Percentiles rank a stretch among this genome's conserved stretches.
Evolutionary conservation across 2,888 invertebrate species (phyloP).

Genomic region (Melinaea menophilus): DNA sequence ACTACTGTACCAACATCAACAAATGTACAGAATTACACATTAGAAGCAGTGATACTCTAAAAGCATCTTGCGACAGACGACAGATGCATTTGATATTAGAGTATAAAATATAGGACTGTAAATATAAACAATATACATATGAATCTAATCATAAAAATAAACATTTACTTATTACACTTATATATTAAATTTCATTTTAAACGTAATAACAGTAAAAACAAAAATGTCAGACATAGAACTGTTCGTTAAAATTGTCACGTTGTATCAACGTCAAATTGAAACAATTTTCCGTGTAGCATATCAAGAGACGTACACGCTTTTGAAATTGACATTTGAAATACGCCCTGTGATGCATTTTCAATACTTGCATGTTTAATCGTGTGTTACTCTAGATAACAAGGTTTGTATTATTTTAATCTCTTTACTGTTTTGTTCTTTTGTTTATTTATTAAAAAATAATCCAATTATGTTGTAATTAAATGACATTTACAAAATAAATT

Average conservation of each 20-base stretch:
- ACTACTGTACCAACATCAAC: slow-evolving; percentile 25
- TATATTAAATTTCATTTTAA: too few relatives aligned
- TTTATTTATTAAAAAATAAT: too few relatives aligned
- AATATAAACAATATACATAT: too few relatives aligned
- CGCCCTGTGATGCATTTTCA: slow-evolving; percentile 22
- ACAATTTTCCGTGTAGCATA: slow-evolving; percentile 23
- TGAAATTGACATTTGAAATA: slow-evolving; percentile 36
- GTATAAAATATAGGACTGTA: not conserved
- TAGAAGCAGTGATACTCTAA: slow-evolving; percentile 7
- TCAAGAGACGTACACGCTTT: slow-evolving; percentile 18
- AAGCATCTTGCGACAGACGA: not conserved
- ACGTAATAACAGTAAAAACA: too few relatives aligned
- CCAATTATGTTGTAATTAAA: too few relatives aligned
- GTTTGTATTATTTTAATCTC: slow-evolving; percentile 5
- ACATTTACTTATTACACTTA: too few relatives aligned
- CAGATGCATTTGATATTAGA: not conserved
- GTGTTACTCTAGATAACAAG: slow-evolving; percentile 5
- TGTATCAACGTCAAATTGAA: slow-evolving; percentile 21
- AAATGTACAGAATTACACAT: slow-evolving; percentile 18
- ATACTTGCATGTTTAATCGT: slow-evolving; percentile 13
- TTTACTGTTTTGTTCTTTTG: too few relatives aligned
- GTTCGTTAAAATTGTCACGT: slow-evolving; percentile 5
- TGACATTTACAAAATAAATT: too few relatives aligned
- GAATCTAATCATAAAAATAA: too few relatives aligned
- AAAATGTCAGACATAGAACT: too few relatives aligned